Percentiles rank a stretch among this genome's conserved stretches.
Evolutionary conservation across 1,140 invertebrate species (phyloP).

Genomic region (Megalonaias nervosa): DNA sequence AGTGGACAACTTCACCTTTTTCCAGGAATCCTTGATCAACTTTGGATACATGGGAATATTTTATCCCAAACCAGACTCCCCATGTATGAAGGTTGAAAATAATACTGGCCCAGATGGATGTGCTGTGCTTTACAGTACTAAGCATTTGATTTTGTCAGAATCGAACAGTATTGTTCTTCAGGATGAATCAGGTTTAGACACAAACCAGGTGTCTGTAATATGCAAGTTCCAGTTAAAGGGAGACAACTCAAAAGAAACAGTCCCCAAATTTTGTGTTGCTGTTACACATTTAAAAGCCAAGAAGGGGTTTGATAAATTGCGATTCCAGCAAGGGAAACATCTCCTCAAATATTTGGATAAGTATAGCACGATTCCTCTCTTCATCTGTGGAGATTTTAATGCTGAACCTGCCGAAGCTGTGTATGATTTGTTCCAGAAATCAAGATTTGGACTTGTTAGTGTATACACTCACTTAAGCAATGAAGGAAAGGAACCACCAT

Average conservation of each 20-base stretch:
- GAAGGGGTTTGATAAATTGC: slow-evolving; percentile 72
- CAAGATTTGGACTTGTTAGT: slow-evolving; percentile 64
- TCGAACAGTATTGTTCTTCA: slow-evolving; percentile 78
- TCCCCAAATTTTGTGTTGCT: slow-evolving; percentile 77
- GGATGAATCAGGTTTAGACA: slow-evolving; percentile 82
- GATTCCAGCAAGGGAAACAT: slow-evolving; percentile 85
- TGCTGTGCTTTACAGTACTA: slow-evolving; percentile 81
- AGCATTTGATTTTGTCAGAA: slow-evolving; percentile 77
- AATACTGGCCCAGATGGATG: slow-evolving; percentile 88
- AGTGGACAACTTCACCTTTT: slow-evolving; percentile 84
- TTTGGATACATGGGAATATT: slow-evolving; percentile 83
- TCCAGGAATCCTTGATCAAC: slow-evolving; percentile 76
- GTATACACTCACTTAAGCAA: slow-evolving; percentile 58
- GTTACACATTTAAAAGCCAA: slow-evolving; percentile 86
- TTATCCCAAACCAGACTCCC: slow-evolving; percentile 85
- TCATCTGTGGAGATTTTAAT: slow-evolving; percentile 87
- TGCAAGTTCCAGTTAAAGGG: slow-evolving; percentile 48
- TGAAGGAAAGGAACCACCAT: slow-evolving; percentile 76
- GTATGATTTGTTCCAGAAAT: slow-evolving; percentile 70
- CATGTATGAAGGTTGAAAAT: slow-evolving; percentile 79
- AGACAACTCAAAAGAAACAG: slow-evolving; percentile 42
- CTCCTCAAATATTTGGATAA: slow-evolving; percentile 76
- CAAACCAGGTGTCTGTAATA: slow-evolving; percentile 80
- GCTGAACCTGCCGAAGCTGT: slow-evolving; percentile 83
- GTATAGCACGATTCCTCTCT: slow-evolving; percentile 72